Evolutionary conservation across 2,797 vertebrate genomes (phyloP).

Genomic region (Anomalospiza imberbis): DNA sequence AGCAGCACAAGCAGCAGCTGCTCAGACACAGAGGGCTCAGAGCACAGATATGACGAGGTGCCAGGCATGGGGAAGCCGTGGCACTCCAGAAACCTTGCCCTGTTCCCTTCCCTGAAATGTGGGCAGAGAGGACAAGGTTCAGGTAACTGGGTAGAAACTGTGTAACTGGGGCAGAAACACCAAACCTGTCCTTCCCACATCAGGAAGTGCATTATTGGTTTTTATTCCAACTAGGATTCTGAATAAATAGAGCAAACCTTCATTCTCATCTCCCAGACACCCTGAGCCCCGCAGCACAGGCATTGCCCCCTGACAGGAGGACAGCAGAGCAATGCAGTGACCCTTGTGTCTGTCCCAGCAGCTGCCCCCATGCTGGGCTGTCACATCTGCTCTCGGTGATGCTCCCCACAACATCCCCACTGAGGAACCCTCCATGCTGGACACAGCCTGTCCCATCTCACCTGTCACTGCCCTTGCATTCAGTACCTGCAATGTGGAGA

Average conservation of each 20-base stretch:
- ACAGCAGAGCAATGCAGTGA: accelerated
- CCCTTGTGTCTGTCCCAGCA: background rate
- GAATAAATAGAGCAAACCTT: background rate
- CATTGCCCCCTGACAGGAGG: background rate
- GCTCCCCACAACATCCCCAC: accelerated
- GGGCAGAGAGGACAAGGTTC: background rate
- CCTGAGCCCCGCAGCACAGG: background rate
- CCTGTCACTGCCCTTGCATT: background rate
- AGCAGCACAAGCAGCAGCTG: background rate
- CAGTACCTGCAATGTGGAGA: accelerated
- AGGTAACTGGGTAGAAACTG: background rate
- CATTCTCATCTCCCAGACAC: background rate
- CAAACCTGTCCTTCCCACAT: accelerated
- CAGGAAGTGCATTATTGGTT: background rate
- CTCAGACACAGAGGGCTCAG: background rate
- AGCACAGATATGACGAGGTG: accelerated
- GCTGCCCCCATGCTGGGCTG: accelerated
- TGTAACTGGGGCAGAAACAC: background rate
- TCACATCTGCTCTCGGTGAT: accelerated
- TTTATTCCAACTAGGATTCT: background rate
- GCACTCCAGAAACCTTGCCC: background rate
- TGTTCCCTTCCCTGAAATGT: accelerated
- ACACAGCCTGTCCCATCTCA: accelerated
- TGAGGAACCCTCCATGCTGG: background rate
- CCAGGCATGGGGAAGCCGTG: background rate